Base-by-base conservation (phyloP, 1,140 invertebrate species). In the Camponotus pennsylvanicus region DNA sequence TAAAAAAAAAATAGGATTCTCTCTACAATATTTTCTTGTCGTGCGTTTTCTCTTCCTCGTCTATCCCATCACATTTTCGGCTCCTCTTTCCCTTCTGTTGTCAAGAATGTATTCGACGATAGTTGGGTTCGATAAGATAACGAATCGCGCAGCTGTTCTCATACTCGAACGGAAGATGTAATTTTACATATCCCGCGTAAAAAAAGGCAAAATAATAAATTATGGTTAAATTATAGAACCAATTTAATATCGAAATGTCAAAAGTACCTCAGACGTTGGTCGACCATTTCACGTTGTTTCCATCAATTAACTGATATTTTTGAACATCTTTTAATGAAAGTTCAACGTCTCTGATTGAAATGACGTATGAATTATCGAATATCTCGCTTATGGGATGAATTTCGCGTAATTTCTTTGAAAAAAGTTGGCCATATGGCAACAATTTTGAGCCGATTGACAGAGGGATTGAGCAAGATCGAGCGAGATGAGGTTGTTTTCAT, bases 121-220 rank as follows among this genome's bases (percentile, higher is more conserved):
- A 89, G 59, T 71, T 67, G 11, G 21, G 13, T 55, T 59, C 64
- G 89, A 89, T 90, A 90, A 90, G 89, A 90, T 90, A 90, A 67
- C 66, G 52, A 89, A 79, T 78, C 57, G 64, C 42, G 79, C 89
- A 90, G 89, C 86, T 90, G 89, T 89, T 88, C 75, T 83, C 79
- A 83, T 57, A 82, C 34, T 37, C 55, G 3, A 55, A 70, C 37
- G 55, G 34, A 8, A 21, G 8, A 5, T 75, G 55, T 73, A 82
- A 71, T 66, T 32, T 59, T 49, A 75, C n/a, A 59, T 49, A 73
- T 11, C 15, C 49, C 13, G 49, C 45, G 57, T 52, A n/a, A 80
- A 52, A 52, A 57, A n/a, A 55, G 21, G 32, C 45, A 11, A 40
- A 55, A 42, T 21, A 67, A 59, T 55, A 34, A 21, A 34, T 40